Evolutionary conservation across 2,888 invertebrate genomes (phyloP), one percentile per base, ranked within the genome.

Genomic region (Macrophya annulata): DNA sequence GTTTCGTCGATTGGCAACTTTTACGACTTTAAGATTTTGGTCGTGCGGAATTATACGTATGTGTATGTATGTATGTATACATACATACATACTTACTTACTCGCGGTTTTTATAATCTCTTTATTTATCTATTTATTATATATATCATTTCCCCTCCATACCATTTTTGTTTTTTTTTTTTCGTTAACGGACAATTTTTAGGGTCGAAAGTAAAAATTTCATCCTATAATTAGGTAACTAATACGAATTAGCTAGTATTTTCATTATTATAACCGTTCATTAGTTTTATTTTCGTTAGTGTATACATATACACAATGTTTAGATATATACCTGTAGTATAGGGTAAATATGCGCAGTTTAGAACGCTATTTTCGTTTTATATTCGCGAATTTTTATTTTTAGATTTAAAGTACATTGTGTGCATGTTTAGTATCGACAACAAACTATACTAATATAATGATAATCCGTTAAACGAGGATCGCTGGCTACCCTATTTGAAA

Each of bases 1-100:
- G 62, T 62, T 59, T 62, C 62, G 21, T 59, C 59, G 40, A 62
- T 40, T 81, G 31, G 81, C 81, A 81, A 59, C 6, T 77, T 77
- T 31, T 37, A 77, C 51, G 37, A 74, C 74, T 68, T 68, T 25
- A 37, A 68, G 37, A 68, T 68, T 68, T 37, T 15, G 1, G 1
- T 68, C 37, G 15, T 37, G 68, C 68, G 25, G 37, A 68, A 68
- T 68, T 68, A 62, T 68, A 68, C 68, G 62, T 12, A 48, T 55
- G n/a, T 55, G 12, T n/a, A 1, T 12, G 12, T 17, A 55, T 10
- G 15, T 55, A 31, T 15, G 4, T 55, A 55, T 55, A 10, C n/a
- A n/a, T n/a, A n/a, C n/a, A n/a, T n/a, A n/a, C n/a, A n/a, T n/a
- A n/a, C n/a, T n/a, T 55, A 48, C 48, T 4, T 48, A 62, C 62